Evolutionary conservation across 2,113 vertebrate genomes (phyloP).

Genomic region (Ageneiosus marmoratus): DNA sequence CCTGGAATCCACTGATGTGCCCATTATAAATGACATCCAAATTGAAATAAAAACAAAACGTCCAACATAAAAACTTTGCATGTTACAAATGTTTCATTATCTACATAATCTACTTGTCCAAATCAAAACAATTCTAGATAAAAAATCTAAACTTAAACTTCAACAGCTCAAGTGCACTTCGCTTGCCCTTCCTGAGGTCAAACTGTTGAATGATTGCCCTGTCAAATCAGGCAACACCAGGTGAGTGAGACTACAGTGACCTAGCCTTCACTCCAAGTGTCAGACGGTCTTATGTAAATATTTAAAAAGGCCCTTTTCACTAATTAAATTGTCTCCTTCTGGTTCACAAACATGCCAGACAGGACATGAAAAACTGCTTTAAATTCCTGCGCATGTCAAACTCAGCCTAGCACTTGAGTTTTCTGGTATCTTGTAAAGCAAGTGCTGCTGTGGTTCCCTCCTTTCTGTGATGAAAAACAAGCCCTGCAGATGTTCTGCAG

Average conservation of each 20-base stretch:
- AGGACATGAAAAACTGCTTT: constrained; percentile 33
- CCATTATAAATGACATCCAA: too few species aligned
- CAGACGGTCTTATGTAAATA: constrained; percentile 68
- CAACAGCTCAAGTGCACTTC: neutral
- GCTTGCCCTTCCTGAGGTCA: constrained; percentile 44
- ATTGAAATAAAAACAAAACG: neutral
- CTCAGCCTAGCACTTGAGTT: constrained; percentile 8
- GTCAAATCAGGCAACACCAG: constrained; percentile 61
- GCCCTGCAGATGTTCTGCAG: constrained; percentile 52
- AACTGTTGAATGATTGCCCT: constrained; percentile 42
- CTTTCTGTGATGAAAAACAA: constrained; percentile 53
- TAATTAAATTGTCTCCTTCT: constrained; percentile 65
- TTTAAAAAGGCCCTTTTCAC: constrained; percentile 68
- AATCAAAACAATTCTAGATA: constrained; percentile 1
- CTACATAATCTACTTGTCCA: neutral
- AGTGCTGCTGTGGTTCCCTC: constrained; percentile 45
- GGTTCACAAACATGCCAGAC: constrained; percentile 38
- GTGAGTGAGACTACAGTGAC: constrained; percentile 61
- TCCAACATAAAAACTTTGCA: neutral
- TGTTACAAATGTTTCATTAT: neutral
- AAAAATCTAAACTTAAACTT: neutral
- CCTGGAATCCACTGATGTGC: neutral
- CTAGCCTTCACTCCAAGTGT: constrained; percentile 60
- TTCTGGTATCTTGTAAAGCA: constrained; percentile 45
- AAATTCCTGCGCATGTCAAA: constrained; percentile 44